Percentiles rank a stretch among this genome's conserved stretches.
These are phyloP conservation scores for Disparrhopalites patrizii DNA, from an alignment of 2,888 invertebrate species.

Conservation along the genomic window DNA sequence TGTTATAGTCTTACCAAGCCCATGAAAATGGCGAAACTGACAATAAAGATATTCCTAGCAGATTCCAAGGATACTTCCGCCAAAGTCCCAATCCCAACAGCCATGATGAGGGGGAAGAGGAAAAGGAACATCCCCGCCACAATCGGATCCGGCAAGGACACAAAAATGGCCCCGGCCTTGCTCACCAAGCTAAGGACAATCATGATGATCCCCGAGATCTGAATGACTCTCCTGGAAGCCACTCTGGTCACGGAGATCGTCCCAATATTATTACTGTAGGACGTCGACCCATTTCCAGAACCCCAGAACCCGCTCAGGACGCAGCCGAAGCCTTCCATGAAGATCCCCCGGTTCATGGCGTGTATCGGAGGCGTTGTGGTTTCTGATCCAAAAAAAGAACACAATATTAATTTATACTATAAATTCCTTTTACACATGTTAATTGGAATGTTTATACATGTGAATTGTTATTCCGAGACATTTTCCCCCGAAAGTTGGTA, in stretches of 20 bases:
- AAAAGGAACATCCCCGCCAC: slow-evolving; percentile 73
- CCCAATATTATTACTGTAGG: slow-evolving; percentile 85
- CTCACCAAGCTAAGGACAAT: slow-evolving; percentile 68
- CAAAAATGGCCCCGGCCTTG: slow-evolving; percentile 73
- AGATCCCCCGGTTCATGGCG: slow-evolving; percentile 81
- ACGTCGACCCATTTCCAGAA: slow-evolving; percentile 80
- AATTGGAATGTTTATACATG: too few relatives aligned
- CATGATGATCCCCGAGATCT: slow-evolving; percentile 71
- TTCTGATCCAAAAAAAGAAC: slow-evolving; percentile 53
- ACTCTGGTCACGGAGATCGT: slow-evolving; percentile 83
- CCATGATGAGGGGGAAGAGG: slow-evolving; percentile 77
- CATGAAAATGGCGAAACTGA: slow-evolving; percentile 81
- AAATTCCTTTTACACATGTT: not conserved
- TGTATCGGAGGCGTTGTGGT: slow-evolving; percentile 79
- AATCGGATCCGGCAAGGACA: slow-evolving; percentile 74
- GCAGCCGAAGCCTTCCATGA: slow-evolving; percentile 79
- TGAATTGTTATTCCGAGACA: not conserved
- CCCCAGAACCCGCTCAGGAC: slow-evolving; percentile 80
- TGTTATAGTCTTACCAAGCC: slow-evolving; percentile 65
- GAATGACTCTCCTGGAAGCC: slow-evolving; percentile 74
- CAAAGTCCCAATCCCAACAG: slow-evolving; percentile 71
- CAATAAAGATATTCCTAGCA: slow-evolving; percentile 79
- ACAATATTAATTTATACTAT: slow-evolving; percentile 31
- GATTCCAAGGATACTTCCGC: slow-evolving; percentile 79
- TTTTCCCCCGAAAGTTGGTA: slow-evolving; percentile 59